Base-by-base conservation (phyloP, 2,888 invertebrate species). In the Allygus modestus region DNA sequence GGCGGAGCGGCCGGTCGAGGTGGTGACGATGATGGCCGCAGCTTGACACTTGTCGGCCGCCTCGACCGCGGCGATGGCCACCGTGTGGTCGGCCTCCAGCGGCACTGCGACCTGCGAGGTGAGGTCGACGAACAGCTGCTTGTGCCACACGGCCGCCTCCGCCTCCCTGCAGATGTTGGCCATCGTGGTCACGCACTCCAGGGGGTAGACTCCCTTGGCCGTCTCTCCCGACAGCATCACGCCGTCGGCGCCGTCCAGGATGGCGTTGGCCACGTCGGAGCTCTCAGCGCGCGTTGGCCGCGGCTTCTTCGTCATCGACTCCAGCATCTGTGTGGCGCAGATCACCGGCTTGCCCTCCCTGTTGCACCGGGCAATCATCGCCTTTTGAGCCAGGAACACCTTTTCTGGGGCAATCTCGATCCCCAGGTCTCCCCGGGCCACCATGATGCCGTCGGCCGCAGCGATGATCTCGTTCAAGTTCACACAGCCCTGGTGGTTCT, bases 161-260 rank as follows among this genome's bases (percentile, higher is more conserved):
- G 99, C 99, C 92, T 99, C 99, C 91, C 97, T 46, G 91, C 97
- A 97, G 88, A 98, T 97, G 91, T 97, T 96, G 73, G 97, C 97
- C 97, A 97, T 97, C 75, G 96, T 96, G 61, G 93, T 92, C 0
- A 97, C 97, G 87, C 98, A 96, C 90, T 98, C 97, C 86, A 98
- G 90, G 0, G 99, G 98, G 90, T 98, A 99, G 88, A 96, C 96
- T 73, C 99, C 99, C 92, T 99, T 99, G 85, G 99, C 99, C 0
- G 99, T 99, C 91, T 99, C 99, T 17, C 99, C 99, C 0, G 98
- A 98, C 90, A 99, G 91, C 99, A 99, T 99, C 71, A 99, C 98
- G 90, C 99, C 99, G 90, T 99, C 99, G 11, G 98, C 98, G 11
- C 99, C 99, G 91, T 99, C 99, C 69, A 99, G 92, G 88, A 99